Evolutionary conservation across 1,140 invertebrate genomes (phyloP), one percentile per base, ranked within the genome.

Genomic region (Harlomillsia oculata): DNA sequence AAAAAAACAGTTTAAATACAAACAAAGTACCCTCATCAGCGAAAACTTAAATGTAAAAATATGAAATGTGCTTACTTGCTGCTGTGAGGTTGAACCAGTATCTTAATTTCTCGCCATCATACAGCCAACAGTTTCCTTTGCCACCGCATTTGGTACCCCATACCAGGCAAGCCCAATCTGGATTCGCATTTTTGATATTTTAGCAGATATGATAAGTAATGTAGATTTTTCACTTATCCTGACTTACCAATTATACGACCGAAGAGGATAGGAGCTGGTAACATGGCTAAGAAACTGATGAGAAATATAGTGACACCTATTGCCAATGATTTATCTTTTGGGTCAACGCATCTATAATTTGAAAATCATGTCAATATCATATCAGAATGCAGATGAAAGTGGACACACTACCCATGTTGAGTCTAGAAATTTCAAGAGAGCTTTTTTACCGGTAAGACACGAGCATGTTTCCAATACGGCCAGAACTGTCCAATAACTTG

Each of bases 131-230:
- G 66, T 85, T 84, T 49, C 83, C 82, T 36, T 76, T 82, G 45
- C 79, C 79, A 5, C 76, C 73, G 65, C 82, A 84, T 9, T 82
- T 84, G 67, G 81, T 82, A 14, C 82, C 83, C 83, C 83, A 85
- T 13, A 84, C 79, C 2, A 83, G 64, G 63, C 83, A 85, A 14
- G 80, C 77, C 36, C 75, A 76, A 72, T 81, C 80, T 82, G 65
- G 14, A n/a, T 29, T 28, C 18, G 11, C 25, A 20, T 3, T 54
- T 16, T 18, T 25, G n/a, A 44, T 11, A 44, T 4, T 21, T 26
- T 25, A 11, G 28, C 23, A 8, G 20, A 5, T 20, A 43, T 6
- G 9, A 43, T 11, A 5, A 21, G 5, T 43, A 21, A 23, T 43
- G 11, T 23, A 43, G 9, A 43, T 9, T 34, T 34, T 9, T n/a